phyloP scores from a whole-genome alignment of 2,797 vertebrate species.

The Eulemur rubriventer region DNA sequence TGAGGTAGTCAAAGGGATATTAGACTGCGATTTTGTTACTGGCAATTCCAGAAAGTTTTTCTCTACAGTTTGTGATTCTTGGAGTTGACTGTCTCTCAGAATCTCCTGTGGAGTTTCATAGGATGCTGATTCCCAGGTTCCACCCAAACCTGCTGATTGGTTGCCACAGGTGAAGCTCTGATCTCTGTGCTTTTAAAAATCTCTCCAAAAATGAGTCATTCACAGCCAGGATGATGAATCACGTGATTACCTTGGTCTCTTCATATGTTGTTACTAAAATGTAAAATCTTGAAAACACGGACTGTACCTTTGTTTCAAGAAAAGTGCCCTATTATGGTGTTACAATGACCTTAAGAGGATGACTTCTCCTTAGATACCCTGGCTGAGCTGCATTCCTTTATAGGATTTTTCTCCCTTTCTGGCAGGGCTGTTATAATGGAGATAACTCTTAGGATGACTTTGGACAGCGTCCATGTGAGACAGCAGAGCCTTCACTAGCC shows the following conservation, averaged over 20 bases:
- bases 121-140: neutral
- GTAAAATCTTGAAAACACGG: neutral
- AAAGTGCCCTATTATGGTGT: neutral
- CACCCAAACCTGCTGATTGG: neutral
- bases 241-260: neutral
- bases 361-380: neutral
- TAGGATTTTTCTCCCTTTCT: neutral
- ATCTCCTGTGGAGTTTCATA: neutral
- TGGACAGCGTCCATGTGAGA: neutral
- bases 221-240: neutral
- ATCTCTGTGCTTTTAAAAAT: neutral
- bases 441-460: neutral
- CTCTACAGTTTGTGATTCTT: neutral
- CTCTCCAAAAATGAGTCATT: neutral
- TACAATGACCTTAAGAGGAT: neutral
- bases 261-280: neutral
- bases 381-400: neutral
- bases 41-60: neutral
- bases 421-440: neutral
- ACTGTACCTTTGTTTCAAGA: neutral
- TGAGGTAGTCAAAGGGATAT: neutral
- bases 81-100: neutral
- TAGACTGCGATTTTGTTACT: neutral
- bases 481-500: no score
- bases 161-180: neutral